Evolutionary conservation across 2,888 invertebrate genomes (phyloP), one percentile per base, ranked within the genome.

Genomic region (Ditylenchus weischeri): DNA sequence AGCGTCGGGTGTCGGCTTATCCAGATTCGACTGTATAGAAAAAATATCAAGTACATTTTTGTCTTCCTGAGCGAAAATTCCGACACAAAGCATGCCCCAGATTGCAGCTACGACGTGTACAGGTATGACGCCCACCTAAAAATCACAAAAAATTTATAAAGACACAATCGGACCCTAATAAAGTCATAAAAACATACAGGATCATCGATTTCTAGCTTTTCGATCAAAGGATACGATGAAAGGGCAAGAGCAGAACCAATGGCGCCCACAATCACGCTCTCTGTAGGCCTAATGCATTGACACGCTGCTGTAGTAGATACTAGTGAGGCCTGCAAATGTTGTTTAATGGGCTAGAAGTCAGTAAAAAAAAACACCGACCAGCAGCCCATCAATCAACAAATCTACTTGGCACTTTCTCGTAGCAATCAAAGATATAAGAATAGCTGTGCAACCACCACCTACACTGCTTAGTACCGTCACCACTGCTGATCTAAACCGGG

Each of bases 401-500:
- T 79, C 79, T 54, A 79, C 73, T 65, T 78, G 71, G 50, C 78
- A 75, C 64, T 78, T 78, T 59, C 72, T 74, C 18, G 72, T 72
- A n/a, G 68, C 29, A 15, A 70, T 47, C 57, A 79, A 75, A 47
- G 76, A 76, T 50, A 80, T 72, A 10, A 78, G 66, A 62, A 81
- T 77, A 15, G 80, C 72, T 8, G 79, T 77, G 57, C 77, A 75
- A 18, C 81, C 81, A 15, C 81, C 81, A n/a, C 80, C 80, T 35
- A 80, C 75, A 35, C 80, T 78, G 48, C 73, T 72, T 57, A 79
- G 43, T 15, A 78, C 62, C 8, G 78, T 78, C 13, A 74, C 79
- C 21, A 80, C 75, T 0, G 78, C 78, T 0, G 79, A 77, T 65
- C 78, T 76, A 36, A 66, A 65, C 62, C 8, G 15, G 23, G 5